Conservation (phyloP, 2,888 invertebrate species). For the Calameuta pallipes region DNA sequence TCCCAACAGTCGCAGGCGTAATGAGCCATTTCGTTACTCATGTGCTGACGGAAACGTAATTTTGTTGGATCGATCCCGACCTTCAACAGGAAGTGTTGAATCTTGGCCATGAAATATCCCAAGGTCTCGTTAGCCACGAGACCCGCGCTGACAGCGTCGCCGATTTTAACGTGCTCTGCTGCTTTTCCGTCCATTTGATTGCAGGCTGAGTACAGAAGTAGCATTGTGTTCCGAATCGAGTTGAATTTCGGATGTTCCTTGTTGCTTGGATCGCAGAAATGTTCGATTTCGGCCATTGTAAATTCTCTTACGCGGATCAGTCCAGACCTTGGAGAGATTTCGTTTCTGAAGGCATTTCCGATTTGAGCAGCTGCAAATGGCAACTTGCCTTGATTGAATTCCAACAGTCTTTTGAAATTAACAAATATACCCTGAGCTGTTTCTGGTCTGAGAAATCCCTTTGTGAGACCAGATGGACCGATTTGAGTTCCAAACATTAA, state of each 20-base stretch:
- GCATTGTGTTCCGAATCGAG: conserved; percentile 77
- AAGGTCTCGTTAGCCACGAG: conserved; percentile 97
- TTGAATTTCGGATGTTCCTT: conserved; percentile 93
- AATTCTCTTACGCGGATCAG: conserved; percentile 96
- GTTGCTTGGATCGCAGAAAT: conserved; percentile 93
- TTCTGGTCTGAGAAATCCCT: conserved; percentile 96
- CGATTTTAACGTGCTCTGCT: conserved; percentile 81
- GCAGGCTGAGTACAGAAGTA: conserved; percentile 93
- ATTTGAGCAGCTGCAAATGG: conserved; percentile 99
- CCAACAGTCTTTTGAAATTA: conserved; percentile 96
- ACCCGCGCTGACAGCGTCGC: conserved; percentile 86
- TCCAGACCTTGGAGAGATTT: conserved; percentile 98
- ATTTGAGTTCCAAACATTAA: conserved; percentile 99
- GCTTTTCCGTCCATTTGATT: conserved; percentile 98
- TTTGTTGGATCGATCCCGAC: conserved; percentile 89
- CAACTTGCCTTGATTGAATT: conserved; percentile 95
- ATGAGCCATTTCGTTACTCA: conserved; percentile 99
- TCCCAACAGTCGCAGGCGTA: conserved; percentile 99
- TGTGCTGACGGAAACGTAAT: conserved; percentile 96
- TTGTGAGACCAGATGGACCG: conserved; percentile 94
- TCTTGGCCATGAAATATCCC: conserved; percentile 97
- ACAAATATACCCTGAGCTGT: conserved; percentile 99
- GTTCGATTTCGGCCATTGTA: conserved; percentile 99
- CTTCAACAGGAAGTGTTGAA: conserved; percentile 87
- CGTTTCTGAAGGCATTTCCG: conserved; percentile 98